Evolutionary conservation across 2,797 vertebrate genomes (phyloP).

Genomic region (Selene dorsalis): DNA sequence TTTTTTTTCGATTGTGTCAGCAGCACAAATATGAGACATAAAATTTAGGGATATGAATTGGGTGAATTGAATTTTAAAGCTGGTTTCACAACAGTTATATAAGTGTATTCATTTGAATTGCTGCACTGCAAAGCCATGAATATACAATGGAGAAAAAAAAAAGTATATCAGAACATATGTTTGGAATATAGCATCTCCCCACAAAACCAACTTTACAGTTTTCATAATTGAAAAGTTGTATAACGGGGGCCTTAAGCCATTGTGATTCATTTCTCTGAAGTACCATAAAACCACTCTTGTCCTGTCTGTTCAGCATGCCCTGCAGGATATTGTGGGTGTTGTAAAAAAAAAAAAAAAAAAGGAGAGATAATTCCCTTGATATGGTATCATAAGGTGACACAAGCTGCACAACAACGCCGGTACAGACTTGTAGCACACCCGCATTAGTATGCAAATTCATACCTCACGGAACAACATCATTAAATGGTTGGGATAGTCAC

Average conservation of each 20-base stretch:
- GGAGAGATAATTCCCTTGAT: constrained; percentile 14
- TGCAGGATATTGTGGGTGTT: constrained; percentile 15
- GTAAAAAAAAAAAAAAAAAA: constrained; percentile 12
- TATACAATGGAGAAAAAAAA: background rate
- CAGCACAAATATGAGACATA: background rate
- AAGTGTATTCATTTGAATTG: background rate
- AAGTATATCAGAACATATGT: background rate
- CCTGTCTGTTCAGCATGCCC: background rate
- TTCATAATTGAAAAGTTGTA: constrained; percentile 26
- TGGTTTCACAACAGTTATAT: background rate
- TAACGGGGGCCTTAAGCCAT: constrained; percentile 6
- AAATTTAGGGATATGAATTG: background rate
- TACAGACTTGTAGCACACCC: constrained; percentile 7
- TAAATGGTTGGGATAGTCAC: background rate
- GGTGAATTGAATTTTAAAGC: background rate
- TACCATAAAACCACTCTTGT: background rate
- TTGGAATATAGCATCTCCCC: background rate
- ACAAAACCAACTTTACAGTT: background rate
- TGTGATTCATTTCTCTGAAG: constrained; percentile 22
- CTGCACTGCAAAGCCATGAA: background rate
- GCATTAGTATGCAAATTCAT: background rate
- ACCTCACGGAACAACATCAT: background rate
- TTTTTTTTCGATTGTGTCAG: background rate
- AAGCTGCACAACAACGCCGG: background rate
- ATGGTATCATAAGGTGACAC: constrained; percentile 2